These are phyloP conservation scores for Eupelmus urozonus DNA, from an alignment of 2,888 invertebrate genomes.

Conservation along the genomic window DNA sequence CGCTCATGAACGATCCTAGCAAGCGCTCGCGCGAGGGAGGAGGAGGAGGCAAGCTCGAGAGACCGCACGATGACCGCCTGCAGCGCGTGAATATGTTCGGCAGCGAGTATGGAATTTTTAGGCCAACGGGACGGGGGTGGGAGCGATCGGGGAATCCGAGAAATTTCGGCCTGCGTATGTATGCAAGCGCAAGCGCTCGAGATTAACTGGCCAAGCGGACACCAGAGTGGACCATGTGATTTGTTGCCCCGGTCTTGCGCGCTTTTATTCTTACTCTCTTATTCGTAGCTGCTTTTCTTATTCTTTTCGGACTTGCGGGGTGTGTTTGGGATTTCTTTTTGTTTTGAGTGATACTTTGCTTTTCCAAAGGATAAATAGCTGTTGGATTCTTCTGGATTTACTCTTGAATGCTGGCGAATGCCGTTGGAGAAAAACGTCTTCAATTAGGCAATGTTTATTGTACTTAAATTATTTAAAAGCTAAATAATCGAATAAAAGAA, in stretches of 20 bases:
- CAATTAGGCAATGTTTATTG: too few species aligned
- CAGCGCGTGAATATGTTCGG: constrained; percentile 48
- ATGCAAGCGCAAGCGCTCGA: background rate
- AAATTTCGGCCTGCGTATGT: constrained; percentile 33
- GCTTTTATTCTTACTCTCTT: background rate
- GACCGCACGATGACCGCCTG: constrained; percentile 48
- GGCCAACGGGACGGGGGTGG: constrained; percentile 22
- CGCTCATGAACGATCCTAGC: constrained; percentile 42
- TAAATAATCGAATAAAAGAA: too few species aligned
- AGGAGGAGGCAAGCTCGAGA: background rate
- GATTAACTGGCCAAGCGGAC: constrained; percentile 3
- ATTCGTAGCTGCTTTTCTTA: background rate
- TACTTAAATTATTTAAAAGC: too few species aligned
- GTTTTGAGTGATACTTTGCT: too few species aligned
- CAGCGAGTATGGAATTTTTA: constrained; percentile 39
- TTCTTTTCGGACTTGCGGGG: background rate
- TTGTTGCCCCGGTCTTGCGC: constrained; percentile 14
- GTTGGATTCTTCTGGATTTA: too few species aligned
- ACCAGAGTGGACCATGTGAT: too few species aligned
- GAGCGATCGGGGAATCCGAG: constrained; percentile 23
- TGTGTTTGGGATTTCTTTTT: background rate
- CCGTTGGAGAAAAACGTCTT: too few species aligned
- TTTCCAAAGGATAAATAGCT: too few species aligned
- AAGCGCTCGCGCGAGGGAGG: background rate
- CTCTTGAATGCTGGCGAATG: too few species aligned